These are phyloP conservation scores for Scaptomyza graminum DNA, from an alignment of 1,140 invertebrate genomes.

Conservation along the genomic window DNA sequence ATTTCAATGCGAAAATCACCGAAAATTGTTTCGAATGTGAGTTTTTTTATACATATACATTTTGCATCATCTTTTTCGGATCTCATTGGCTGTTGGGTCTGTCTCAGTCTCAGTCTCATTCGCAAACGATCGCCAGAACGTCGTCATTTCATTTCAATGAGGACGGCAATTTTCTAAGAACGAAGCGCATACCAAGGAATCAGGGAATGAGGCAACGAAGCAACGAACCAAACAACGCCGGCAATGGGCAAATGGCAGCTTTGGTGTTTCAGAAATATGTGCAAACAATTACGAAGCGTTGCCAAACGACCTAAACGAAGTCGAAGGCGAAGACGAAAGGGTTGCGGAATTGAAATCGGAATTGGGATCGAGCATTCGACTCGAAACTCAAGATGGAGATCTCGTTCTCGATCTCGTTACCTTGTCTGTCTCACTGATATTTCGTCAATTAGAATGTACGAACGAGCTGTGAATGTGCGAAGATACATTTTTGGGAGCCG, in stretches of 20 bases:
- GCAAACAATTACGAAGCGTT: constrained; percentile 70
- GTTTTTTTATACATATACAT: neutral
- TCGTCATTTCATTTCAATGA: constrained; percentile 79
- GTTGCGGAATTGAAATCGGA: neutral
- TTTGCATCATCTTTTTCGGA: neutral
- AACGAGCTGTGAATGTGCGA: constrained; percentile 80
- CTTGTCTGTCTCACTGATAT: constrained; percentile 66
- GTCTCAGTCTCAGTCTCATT: no score
- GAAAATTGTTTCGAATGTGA: constrained; percentile 59
- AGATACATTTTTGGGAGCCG: constrained; percentile 63
- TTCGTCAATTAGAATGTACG: constrained; percentile 78
- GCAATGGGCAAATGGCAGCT: constrained; percentile 55
- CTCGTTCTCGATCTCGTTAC: neutral
- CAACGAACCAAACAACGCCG: constrained; percentile 26
- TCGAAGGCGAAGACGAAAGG: neutral
- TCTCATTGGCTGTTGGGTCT: neutral
- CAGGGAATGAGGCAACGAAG: constrained; percentile 44
- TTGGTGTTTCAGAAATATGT: constrained; percentile 81
- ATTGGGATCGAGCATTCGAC: constrained; percentile 8
- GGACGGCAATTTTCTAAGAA: constrained; percentile 82
- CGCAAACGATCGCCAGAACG: constrained; percentile 43
- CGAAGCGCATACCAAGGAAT: constrained; percentile 74
- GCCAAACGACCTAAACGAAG: constrained; percentile 6
- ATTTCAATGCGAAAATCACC: constrained; percentile 81
- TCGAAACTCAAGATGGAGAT: neutral